Base-by-base conservation (phyloP, 2,113 vertebrate species). In the Tachycineta bicolor region DNA sequence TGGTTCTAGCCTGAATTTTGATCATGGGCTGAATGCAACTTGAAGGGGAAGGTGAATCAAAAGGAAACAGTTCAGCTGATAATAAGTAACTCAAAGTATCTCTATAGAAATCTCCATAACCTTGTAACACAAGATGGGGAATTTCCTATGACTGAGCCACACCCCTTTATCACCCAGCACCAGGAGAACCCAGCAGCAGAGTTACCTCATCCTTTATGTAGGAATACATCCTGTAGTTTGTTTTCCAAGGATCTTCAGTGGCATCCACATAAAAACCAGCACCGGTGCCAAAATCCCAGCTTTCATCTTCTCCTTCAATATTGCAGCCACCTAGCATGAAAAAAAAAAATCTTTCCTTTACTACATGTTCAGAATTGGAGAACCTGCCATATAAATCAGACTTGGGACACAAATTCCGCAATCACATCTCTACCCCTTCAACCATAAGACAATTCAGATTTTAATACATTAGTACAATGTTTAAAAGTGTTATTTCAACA, bases 271-370 rank as follows among this genome's bases (percentile, higher is more conserved):
- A 99, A 97, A 99, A 99, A 12, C 99, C 99, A 50, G 99, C 99
- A 50, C 99, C 99, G 0, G 99, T 99, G 71, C 99, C 99, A 29
- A 99, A 99, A 91, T 99, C 99, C 99, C 99, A 99, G 97, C 98
- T 99, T 44, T 99, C 99, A 6, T 99, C 99, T 96, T 99, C 99
- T 25, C 99, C 99, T 94, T 99, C 98, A 74, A 99, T 98, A 96
- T 95, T 98, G 91, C 99, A 99, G 94, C 98, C 99, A 71, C 99
- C 99, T 99, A 65, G 8, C 9, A 91, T 2, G 19, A 94, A 74
- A 95, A 91, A 37, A 37, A 37, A 37, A 37, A 37, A 37, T 25
- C 12, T 83, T 62, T 26, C 37, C 33, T n/a, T 80, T 53, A 83
- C 5, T 22, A 18, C 6, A 46, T 26, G 14, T 55, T 80, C n/a